Evolutionary conservation across 2,113 vertebrate genomes (phyloP).

Genomic region (Pteruthius melanotis): DNA sequence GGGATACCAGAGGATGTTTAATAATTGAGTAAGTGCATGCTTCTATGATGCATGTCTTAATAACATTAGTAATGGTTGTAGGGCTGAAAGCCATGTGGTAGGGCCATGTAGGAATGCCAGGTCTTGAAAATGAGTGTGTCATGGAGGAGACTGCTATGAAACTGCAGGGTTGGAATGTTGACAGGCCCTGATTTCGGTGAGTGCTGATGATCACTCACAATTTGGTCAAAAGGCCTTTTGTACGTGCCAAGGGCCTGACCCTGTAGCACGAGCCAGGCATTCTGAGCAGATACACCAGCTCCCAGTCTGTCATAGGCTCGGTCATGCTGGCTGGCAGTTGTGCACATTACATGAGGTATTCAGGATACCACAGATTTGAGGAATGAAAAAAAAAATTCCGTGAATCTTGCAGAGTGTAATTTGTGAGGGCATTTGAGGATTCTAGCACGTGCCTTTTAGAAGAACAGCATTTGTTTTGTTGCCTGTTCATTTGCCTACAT

Average conservation of each 20-base stretch:
- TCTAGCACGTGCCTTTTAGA: background rate
- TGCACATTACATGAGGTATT: background rate
- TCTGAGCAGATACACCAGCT: background rate
- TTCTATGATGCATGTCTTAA: background rate
- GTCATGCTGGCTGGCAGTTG: background rate
- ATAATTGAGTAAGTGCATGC: background rate
- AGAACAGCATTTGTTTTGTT: background rate
- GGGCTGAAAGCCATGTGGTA: background rate
- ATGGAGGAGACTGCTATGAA: background rate
- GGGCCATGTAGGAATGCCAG: background rate
- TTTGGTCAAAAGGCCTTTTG: background rate
- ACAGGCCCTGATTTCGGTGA: background rate
- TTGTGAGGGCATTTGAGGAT: constrained; percentile 18
- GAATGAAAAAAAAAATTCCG: background rate
- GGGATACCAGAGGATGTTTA: background rate
- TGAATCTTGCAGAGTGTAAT: background rate
- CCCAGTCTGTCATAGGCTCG: background rate
- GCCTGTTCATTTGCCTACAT: background rate
- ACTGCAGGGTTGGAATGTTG: background rate
- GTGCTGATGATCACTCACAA: background rate
- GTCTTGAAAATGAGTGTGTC: background rate
- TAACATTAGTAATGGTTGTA: background rate
- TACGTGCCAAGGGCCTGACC: background rate
- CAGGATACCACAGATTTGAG: background rate
- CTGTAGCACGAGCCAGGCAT: background rate